These are phyloP conservation scores for Aphelenchoides fujianensis DNA, from an alignment of 1,140 invertebrate genomes.

Conservation along the genomic window DNA sequence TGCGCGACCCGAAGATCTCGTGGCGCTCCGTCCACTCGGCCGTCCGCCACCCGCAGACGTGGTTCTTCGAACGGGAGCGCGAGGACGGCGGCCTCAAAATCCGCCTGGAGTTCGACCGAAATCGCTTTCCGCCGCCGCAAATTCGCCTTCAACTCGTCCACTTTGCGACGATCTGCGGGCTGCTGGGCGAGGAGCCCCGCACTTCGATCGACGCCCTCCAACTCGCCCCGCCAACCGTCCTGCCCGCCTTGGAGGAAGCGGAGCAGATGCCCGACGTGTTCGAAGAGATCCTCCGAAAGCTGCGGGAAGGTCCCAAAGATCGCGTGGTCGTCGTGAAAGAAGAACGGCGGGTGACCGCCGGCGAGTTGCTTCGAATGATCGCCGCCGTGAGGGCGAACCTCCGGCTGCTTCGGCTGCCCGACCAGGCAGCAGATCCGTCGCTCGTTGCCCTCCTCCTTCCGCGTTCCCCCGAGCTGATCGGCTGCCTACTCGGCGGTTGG, in stretches of 20 bases:
- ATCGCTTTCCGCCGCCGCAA: not conserved
- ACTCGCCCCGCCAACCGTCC: not conserved
- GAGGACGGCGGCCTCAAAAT: not conserved
- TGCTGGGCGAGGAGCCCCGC: not conserved
- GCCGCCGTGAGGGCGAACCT: not conserved
- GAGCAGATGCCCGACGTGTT: not conserved
- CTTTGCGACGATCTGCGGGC: not conserved
- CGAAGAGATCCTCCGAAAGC: not conserved
- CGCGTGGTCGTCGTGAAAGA: not conserved
- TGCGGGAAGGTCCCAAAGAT: not conserved
- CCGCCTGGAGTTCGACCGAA: not conserved
- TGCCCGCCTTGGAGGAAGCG: too few species aligned
- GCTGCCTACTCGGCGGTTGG: not conserved
- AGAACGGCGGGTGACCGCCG: not conserved
- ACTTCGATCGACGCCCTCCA: not conserved
- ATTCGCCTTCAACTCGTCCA: not conserved
- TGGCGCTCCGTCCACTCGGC: not conserved
- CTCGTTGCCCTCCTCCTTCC: constrained; percentile 4
- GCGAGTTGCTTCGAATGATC: not conserved
- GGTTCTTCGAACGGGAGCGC: constrained; percentile 8
- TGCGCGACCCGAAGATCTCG: not conserved
- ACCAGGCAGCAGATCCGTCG: not conserved
- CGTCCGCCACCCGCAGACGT: constrained; percentile 11
- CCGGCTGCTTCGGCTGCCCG: not conserved
- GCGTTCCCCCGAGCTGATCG: not conserved